Percentiles rank a stretch among this genome's conserved stretches.
Conservation (phyloP, 2,113 vertebrate species). For the Cephalopholis sonnerati region DNA sequence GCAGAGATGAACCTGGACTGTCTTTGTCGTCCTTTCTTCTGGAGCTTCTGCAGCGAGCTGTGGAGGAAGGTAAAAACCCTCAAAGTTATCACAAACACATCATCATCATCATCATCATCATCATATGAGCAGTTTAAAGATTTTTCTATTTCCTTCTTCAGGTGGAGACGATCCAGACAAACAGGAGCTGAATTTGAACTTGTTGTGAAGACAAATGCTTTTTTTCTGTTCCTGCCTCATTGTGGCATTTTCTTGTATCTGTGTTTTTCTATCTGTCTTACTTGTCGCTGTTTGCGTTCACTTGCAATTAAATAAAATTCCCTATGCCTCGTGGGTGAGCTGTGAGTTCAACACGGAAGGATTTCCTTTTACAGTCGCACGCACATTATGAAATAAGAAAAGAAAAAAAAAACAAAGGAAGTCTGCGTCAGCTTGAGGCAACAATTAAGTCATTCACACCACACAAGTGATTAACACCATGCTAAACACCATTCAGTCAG, state of each 20-base stretch:
- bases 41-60: conserved; percentile 44
- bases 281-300: not conserved
- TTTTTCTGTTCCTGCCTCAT: not conserved
- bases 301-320: conserved; percentile 8
- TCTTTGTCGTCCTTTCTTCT: conserved; percentile 31
- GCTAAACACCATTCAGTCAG: conserved; percentile 33
- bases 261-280: not conserved
- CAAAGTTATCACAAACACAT: not conserved
- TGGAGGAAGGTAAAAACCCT: conserved; percentile 51
- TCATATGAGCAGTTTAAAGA: not conserved
- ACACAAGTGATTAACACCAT: conserved; percentile 45
- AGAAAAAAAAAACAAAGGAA: not conserved
- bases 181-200: conserved; percentile 4
- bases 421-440: conserved; percentile 16
- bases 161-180: conserved; percentile 18
- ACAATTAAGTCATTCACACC: conserved; percentile 54
- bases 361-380: not conserved
- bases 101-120: not conserved
- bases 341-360: not conserved
- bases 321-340: not conserved
- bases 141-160: conserved; percentile 19
- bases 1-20: not conserved
- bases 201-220: conserved; percentile 17
- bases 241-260: conserved; percentile 11
- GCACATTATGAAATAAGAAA: not conserved